Conservation (phyloP, 2,113 vertebrate genomes). For the Dicaeum eximium region DNA sequence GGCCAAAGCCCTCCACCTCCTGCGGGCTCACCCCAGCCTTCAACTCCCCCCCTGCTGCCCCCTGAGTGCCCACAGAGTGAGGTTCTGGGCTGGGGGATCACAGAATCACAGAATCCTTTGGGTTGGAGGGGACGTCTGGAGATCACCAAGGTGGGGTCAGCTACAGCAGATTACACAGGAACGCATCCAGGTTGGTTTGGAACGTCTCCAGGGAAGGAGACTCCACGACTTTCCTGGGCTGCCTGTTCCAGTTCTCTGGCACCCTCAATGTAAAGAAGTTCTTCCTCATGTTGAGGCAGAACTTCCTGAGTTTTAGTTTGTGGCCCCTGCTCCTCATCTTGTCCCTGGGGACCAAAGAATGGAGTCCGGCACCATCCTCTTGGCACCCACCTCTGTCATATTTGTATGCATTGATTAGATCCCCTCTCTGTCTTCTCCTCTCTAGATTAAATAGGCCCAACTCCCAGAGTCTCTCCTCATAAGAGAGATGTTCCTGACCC, state of each 20-base stretch:
- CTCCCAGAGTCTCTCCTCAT: not conserved
- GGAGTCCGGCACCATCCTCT: accelerated
- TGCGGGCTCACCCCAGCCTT: not conserved
- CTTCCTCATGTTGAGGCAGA: not conserved
- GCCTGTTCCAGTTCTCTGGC: not conserved
- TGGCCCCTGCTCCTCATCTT: not conserved
- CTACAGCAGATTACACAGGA: not conserved
- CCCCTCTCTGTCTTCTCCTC: not conserved
- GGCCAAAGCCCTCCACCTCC: accelerated
- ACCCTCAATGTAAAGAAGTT: not conserved
- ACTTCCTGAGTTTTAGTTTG: not conserved
- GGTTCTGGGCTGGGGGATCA: not conserved
- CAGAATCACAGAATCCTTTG: not conserved
- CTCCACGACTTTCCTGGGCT: not conserved
- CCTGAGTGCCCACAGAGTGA: not conserved
- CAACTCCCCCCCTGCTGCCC: accelerated
- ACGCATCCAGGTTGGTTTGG: accelerated
- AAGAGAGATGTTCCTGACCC: not conserved
- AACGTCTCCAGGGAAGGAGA: not conserved
- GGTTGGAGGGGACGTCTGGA: not conserved
- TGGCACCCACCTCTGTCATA: not conserved
- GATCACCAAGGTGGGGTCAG: not conserved
- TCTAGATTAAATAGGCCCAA: not conserved
- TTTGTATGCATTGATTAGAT: not conserved
- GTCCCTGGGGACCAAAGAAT: not conserved